Base-by-base conservation (phyloP, 1,140 invertebrate genomes). In the Cotesia typhae region DNA sequence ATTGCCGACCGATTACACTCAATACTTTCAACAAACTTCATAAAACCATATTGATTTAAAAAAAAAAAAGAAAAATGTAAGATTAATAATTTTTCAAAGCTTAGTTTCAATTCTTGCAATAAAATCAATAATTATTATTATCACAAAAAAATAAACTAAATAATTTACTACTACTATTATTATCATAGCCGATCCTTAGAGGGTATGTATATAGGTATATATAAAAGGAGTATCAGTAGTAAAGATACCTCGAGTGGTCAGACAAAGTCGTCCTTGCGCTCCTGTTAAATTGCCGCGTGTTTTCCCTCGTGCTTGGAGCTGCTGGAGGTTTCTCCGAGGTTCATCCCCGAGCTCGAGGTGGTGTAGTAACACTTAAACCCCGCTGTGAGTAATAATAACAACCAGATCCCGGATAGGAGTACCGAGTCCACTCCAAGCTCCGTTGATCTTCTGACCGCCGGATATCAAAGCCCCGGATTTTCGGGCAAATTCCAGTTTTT, bases 401-500 rank as follows among this genome's bases (percentile, higher is more conserved):
- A 53, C 36, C 5, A 10, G 6, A 47, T 53, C 68, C 68, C 68
- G 7, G 14, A 4, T 5, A 41, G 4, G 9, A n/a, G 36, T 70
- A 28, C 68, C 68, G 36, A 38, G 51, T 70, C 37, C 57, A 36
- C n/a, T 14, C 57, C 36, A 7, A n/a, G 12, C n/a, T 14, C 57
- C 36, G 17, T 5, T 53, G 17, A 17, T 47, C 70, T 83, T 65
- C 78, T 84, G 74, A 4, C 69, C 36, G 67, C 83, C 82, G 82
- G 80, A 60, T 84, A 80, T 75, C 64, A 51, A 68, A 79, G 77
- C 77, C 82, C 81, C 80, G 80, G 81, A 80, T 81, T 84, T 83
- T 83, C 81, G 83, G 81, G 79, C 77, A 80, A 82, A 83, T 83
- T 76, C 78, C 77, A 83, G 77, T 83, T 83, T 84, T 84, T 83